phyloP scores from a whole-genome alignment of 2,888 invertebrate genomes.

The Pecten maximus region DNA sequence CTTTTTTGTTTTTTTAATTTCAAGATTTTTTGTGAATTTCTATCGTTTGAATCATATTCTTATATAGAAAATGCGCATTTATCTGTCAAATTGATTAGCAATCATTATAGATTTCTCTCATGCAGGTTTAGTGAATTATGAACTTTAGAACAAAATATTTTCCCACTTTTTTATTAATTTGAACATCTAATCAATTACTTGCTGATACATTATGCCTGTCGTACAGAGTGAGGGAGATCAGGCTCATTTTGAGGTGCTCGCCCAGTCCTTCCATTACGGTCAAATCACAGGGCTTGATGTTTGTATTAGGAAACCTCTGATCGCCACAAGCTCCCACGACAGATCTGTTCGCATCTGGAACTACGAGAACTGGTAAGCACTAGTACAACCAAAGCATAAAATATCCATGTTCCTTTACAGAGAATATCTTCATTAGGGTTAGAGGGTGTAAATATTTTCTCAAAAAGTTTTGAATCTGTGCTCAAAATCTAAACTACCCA shows the following conservation, averaged over 20 bases:
- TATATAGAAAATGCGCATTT: background rate
- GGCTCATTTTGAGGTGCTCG: conserved; percentile 80
- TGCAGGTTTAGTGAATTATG: background rate
- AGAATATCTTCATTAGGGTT: too few relatives aligned
- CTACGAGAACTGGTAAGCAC: conserved; percentile 89
- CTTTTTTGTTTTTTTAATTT: too few relatives aligned
- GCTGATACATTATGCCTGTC: background rate
- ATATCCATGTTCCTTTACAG: background rate
- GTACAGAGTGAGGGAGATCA: conserved; percentile 76
- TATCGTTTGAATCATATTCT: background rate
- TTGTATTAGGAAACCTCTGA: conserved; percentile 94
- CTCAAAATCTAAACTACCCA: too few relatives aligned
- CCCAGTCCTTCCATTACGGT: conserved; percentile 87
- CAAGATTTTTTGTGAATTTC: too few relatives aligned
- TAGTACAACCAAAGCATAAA: background rate
- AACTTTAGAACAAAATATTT: background rate
- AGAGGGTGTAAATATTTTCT: too few relatives aligned
- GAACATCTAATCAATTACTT: background rate
- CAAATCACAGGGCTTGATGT: conserved; percentile 91
- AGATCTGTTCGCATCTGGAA: conserved; percentile 95
- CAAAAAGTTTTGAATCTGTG: too few relatives aligned
- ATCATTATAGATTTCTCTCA: background rate
- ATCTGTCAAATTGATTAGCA: too few relatives aligned
- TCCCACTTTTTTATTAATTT: background rate
- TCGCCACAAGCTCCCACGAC: conserved; percentile 92